Evolutionary conservation across 23 tunicate species (phyloP).

Genomic region (Ciona savignyi): DNA sequence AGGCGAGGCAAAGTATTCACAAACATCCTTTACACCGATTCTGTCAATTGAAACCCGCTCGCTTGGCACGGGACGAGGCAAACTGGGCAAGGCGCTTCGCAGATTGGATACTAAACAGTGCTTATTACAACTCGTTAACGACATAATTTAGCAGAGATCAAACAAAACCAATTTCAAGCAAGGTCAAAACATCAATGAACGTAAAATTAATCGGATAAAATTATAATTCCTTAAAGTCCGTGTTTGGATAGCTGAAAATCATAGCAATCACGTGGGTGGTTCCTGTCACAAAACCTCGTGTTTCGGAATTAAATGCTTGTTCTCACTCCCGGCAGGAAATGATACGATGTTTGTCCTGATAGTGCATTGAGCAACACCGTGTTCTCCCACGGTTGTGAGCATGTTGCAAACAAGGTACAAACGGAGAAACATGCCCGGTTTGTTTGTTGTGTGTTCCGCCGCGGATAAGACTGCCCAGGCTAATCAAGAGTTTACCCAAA

Average conservation of each 20-base stretch:
- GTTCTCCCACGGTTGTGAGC: background rate
- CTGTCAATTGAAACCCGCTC: background rate
- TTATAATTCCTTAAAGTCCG: too few species aligned
- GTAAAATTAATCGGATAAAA: too few species aligned
- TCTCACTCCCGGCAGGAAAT: slow-evolving; percentile 1
- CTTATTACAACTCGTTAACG: too few species aligned
- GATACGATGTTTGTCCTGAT: background rate
- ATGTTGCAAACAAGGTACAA: too few species aligned
- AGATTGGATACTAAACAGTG: background rate
- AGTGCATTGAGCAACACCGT: background rate
- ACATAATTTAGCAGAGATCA: too few species aligned
- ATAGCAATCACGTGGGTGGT: too few species aligned
- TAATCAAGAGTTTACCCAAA: too few species aligned
- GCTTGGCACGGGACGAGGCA: background rate
- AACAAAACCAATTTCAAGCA: too few species aligned
- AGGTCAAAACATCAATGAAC: too few species aligned
- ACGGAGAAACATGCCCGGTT: too few species aligned
- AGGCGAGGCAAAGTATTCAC: background rate
- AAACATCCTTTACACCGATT: background rate
- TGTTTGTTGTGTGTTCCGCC: background rate
- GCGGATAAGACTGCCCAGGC: background rate
- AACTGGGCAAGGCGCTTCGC: background rate
- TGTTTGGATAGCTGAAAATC: too few species aligned
- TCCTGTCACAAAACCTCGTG: background rate
- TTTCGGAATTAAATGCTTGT: background rate